Base-by-base conservation (phyloP, 2,113 vertebrate genomes). In the Arenaria interpres region DNA sequence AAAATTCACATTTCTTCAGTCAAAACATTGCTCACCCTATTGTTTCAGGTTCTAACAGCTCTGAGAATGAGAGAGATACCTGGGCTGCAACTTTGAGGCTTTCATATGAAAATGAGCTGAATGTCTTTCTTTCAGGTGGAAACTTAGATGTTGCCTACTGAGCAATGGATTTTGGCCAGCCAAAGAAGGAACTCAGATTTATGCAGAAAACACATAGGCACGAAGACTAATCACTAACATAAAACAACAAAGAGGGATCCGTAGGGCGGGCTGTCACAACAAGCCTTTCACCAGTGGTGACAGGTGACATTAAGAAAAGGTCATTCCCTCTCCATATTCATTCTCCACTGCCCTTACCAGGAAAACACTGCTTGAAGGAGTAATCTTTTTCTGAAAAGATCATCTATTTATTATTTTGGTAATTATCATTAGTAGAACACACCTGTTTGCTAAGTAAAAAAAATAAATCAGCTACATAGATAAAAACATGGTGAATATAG, bases 291-390 rank as follows among this genome's bases (percentile, higher is more conserved):
- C 79, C 85, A 43, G 67, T 8, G 39, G 83, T 95, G 97, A 97
- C 91, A 97, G 95, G 81, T 97, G 97, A 93, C 96, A 97, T 98
- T 98, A 97, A 97, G 93, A 95, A 97, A 98, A 98, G 93, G 90
- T 96, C 95, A 97, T 59, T 94, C 33, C 68, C 35, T 91, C 85
- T 94, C 96, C 57, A 84, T 84, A 89, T 78, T 96, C 72, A 92
- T 90, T 85, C 66, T 53, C 37, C 30, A 64, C 60, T 94, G 93
- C 43, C 43, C 81, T 88, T 80, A 85, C 66, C 74, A 78, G 66
- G 62, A 94, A 90, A 68, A 76, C 0, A 2, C n/a, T 37, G 67
- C 93, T 93, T 30, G 80, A 85, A 60, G 64, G 85, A 97, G 81
- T 67, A 59, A 22, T 73, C 88, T 96, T 88, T 50, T 88, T 84